These are phyloP conservation scores for Mus spicilegus DNA, from an alignment of 2,113 vertebrate genomes.

Conservation along the genomic window DNA sequence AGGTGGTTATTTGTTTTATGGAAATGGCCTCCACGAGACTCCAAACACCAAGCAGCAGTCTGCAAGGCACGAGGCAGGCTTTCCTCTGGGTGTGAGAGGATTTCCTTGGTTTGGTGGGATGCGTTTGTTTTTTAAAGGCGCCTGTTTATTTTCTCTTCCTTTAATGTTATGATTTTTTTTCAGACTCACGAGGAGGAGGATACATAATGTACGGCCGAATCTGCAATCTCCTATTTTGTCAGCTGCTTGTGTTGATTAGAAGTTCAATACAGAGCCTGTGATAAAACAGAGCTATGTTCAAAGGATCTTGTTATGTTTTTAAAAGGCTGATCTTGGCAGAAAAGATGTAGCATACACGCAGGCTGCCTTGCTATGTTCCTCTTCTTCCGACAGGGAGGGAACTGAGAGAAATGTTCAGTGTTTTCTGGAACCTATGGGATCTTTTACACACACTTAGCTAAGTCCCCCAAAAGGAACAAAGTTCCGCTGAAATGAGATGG, in stretches of 20 bases:
- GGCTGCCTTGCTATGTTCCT: constrained; percentile 60
- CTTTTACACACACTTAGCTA: not conserved
- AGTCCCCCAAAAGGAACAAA: constrained; percentile 38
- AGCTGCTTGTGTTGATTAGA: constrained; percentile 83
- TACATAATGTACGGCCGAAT: constrained; percentile 76
- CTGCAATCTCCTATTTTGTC: constrained; percentile 83
- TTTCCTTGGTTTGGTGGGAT: constrained; percentile 76
- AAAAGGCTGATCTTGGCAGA: constrained; percentile 80
- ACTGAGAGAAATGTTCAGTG: not conserved
- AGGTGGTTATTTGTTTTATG: constrained; percentile 78
- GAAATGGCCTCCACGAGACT: constrained; percentile 63
- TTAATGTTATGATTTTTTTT: constrained; percentile 77
- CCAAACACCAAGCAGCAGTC: not conserved
- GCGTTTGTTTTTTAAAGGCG: constrained; percentile 80
- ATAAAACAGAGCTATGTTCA: constrained; percentile 83
- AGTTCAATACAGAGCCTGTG: constrained; percentile 82
- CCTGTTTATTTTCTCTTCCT: constrained; percentile 83
- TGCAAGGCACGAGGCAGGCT: constrained; percentile 65
- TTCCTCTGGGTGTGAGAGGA: constrained; percentile 75
- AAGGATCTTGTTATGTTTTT: constrained; percentile 81
- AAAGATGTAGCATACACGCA: constrained; percentile 69
- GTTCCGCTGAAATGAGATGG: not conserved
- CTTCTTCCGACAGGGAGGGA: not conserved
- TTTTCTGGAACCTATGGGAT: not conserved
- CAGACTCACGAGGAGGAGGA: constrained; percentile 74